Evolutionary conservation across 1,140 invertebrate genomes (phyloP), one percentile per base, ranked within the genome.

Genomic region (Calephelis virginiensis): DNA sequence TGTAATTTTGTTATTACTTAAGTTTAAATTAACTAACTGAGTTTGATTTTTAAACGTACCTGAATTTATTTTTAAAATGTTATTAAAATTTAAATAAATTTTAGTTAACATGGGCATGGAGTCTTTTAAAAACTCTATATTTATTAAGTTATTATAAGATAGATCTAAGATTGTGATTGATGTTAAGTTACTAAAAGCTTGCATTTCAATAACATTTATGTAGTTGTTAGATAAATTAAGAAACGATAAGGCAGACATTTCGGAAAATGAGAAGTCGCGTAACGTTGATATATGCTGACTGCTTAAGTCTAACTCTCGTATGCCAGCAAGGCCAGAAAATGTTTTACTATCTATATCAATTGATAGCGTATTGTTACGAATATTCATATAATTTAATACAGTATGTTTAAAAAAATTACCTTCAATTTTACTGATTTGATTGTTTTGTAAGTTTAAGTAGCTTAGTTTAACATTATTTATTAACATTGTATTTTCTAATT

Each of bases 201-300:
- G 64, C 28, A 68, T 71, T 47, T 80, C 77, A 46, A 89, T 69
- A 14, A 43, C 38, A 17, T 66, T 53, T 59, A 89, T 83, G 64
- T 17, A 63, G 61, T 89, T 89, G 10, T n/a, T 61, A 69, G 80
- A 85, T 60, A 86, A 64, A 72, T 88, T 86, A 49, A 89, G 73
- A 63, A 64, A 43, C 8, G 64, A 17, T 53, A 90, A 71, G 38
- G 45, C 64, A 9, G 14, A 40, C 72, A 83, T 78, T 5, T 68
- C 62, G 10, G 69, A 70, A 68, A 90, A 90, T 5, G 83, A 76
- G 46, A 76, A 69, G 12, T 71, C 68, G 65, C 69, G 71, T 63
- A 89, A 69, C 14, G 47, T 65, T 37, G 61, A 71, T 53, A 89
- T 73, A 62, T 72, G 79, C 72, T 89, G 86, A 50, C 76, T 64